Evolutionary conservation across 2,113 vertebrate species (phyloP).

Genomic region (Narcine bancroftii): DNA sequence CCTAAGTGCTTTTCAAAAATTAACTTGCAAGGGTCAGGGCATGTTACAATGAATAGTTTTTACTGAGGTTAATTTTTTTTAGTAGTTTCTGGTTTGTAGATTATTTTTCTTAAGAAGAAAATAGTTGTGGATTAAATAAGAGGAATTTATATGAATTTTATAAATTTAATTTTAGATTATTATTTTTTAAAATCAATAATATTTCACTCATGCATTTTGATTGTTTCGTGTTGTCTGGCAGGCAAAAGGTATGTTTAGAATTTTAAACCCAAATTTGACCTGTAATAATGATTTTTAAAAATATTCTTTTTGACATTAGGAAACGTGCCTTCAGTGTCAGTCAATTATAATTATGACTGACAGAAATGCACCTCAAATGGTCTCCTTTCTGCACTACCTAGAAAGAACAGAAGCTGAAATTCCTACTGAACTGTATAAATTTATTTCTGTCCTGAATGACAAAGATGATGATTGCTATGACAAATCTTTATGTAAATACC

Average conservation of each 20-base stretch:
- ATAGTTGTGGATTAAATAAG: neutral
- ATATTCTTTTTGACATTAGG: slow-evolving; percentile 3
- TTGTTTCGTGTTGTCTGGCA: neutral
- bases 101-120: neutral
- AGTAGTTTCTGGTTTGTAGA: neutral
- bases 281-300: neutral
- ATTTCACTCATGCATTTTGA: neutral
- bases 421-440: slow-evolving; percentile 61
- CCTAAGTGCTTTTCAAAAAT: neutral
- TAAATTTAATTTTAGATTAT: neutral
- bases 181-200: neutral
- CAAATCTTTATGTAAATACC: slow-evolving; percentile 62
- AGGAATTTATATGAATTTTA: neutral
- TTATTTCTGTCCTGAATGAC: slow-evolving; percentile 52
- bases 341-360: slow-evolving; percentile 79
- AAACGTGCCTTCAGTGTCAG: neutral
- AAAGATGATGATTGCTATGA: slow-evolving; percentile 59
- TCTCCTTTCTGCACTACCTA: slow-evolving; percentile 62
- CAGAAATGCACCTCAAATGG: slow-evolving; percentile 47
- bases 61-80: neutral
- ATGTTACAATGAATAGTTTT: neutral
- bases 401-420: slow-evolving; percentile 56
- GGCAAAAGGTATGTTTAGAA: neutral
- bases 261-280: neutral
- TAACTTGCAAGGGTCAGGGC: neutral